Evolutionary conservation across 92 coral and sea anemone species (phyloP).

Genomic region (Phymanthus crucifer): DNA sequence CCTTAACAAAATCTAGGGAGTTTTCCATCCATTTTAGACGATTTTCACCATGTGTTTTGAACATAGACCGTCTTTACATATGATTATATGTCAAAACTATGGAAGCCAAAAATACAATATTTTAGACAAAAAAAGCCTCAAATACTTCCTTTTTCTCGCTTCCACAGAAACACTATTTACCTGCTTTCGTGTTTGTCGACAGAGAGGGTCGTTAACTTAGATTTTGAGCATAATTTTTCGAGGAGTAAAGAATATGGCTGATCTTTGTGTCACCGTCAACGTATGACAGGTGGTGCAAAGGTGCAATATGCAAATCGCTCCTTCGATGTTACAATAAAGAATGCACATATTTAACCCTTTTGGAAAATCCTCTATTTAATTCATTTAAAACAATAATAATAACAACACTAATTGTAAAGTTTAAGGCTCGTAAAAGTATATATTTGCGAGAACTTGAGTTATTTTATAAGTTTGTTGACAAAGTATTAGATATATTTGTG

Average conservation of each 20-base stretch:
- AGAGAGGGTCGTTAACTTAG: background rate
- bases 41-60: background rate
- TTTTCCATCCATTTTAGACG: background rate
- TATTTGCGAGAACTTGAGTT: background rate
- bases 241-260: constrained; percentile 25
- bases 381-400: background rate
- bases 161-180: background rate
- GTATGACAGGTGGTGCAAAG: constrained; percentile 30
- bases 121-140: background rate
- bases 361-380: background rate
- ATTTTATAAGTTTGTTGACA: background rate
- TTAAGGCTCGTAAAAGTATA: background rate
- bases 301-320: constrained; percentile 25
- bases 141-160: constrained; percentile 1
- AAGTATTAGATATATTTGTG: background rate
- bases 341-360: constrained; percentile 27
- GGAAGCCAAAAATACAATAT: background rate
- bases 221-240: constrained; percentile 6
- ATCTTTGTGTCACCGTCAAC: constrained; percentile 25
- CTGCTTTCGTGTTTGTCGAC: background rate
- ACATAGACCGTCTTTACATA: background rate
- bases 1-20: background rate
- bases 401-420: background rate
- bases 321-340: constrained; percentile 6
- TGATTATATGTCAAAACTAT: background rate